phyloP scores from a whole-genome alignment of 1,140 invertebrate genomes.

The Pseudomyrmex cubaensis region DNA sequence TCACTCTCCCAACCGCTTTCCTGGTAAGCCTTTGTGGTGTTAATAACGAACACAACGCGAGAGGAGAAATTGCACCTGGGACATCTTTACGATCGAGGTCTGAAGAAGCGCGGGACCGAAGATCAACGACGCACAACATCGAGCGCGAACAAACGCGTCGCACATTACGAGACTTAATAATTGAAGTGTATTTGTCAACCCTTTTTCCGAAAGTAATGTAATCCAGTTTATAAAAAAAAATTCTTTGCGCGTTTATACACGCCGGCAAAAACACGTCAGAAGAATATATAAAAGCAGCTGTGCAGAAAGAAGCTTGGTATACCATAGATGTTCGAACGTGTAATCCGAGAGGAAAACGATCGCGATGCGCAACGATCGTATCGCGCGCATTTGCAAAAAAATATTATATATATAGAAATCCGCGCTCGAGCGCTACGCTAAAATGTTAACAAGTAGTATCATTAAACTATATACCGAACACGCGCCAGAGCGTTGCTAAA shows the following conservation, averaged over 20 bases:
- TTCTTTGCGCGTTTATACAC: constrained; percentile 4
- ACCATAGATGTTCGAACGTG: not conserved
- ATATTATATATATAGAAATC: too few species aligned
- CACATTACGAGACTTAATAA: constrained; percentile 49
- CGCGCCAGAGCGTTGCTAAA: not conserved
- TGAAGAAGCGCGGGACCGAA: constrained; percentile 1
- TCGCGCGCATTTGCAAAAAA: not conserved
- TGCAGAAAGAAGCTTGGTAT: not conserved
- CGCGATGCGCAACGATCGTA: not conserved
- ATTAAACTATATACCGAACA: not conserved
- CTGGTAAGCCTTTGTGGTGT: constrained; percentile 39
- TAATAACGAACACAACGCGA: constrained; percentile 38
- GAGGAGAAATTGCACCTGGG: constrained; percentile 40
- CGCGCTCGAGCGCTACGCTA: not conserved
- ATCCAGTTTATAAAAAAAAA: constrained; percentile 28
- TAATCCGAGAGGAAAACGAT: not conserved
- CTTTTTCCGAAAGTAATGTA: not conserved
- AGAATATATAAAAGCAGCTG: not conserved
- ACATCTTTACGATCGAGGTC: constrained; percentile 47
- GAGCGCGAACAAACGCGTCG: constrained; percentile 5
- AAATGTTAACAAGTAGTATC: not conserved
- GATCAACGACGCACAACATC: constrained; percentile 20
- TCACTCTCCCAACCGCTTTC: constrained; percentile 4
- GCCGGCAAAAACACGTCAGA: not conserved
- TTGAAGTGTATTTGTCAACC: constrained; percentile 32